Evolutionary conservation across 2,888 invertebrate genomes (phyloP).

Genomic region (Leptopilina myrica): DNA sequence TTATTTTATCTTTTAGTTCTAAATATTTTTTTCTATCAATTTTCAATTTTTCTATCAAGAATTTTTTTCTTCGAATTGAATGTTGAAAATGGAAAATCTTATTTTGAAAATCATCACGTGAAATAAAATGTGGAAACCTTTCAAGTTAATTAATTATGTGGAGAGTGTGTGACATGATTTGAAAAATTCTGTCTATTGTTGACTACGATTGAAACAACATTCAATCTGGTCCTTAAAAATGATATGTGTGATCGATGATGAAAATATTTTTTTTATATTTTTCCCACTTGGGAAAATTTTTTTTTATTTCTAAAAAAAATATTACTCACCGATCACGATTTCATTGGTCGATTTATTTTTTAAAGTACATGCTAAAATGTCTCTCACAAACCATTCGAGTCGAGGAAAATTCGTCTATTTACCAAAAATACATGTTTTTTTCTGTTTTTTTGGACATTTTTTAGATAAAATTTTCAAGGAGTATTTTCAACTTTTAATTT

Average conservation of each 20-base stretch:
- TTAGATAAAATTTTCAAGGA: conserved; percentile 1
- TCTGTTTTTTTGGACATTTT: conserved; percentile 16
- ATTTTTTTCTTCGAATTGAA: too few species aligned
- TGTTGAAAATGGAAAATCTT: too few species aligned
- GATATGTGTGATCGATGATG: conserved; percentile 32
- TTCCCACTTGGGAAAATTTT: too few species aligned
- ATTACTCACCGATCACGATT: conserved; percentile 17
- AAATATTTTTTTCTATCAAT: too few species aligned
- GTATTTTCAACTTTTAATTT: not conserved
- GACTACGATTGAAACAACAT: conserved; percentile 20
- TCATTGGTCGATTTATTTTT: conserved; percentile 24
- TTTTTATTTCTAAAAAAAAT: too few species aligned
- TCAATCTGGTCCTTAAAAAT: conserved; percentile 21
- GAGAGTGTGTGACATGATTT: conserved; percentile 17
- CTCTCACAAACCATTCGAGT: conserved; percentile 28
- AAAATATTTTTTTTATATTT: not conserved
- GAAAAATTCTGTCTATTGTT: conserved; percentile 20
- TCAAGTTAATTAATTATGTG: not conserved
- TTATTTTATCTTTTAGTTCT: too few species aligned
- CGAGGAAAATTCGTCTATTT: not conserved
- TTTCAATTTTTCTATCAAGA: too few species aligned
- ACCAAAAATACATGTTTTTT: conserved; percentile 4
- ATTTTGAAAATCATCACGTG: too few species aligned
- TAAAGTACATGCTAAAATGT: conserved; percentile 16
- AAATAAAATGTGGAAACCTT: not conserved